phyloP scores from a whole-genome alignment of 2,888 invertebrate genomes.

The Germaria angustata region DNA sequence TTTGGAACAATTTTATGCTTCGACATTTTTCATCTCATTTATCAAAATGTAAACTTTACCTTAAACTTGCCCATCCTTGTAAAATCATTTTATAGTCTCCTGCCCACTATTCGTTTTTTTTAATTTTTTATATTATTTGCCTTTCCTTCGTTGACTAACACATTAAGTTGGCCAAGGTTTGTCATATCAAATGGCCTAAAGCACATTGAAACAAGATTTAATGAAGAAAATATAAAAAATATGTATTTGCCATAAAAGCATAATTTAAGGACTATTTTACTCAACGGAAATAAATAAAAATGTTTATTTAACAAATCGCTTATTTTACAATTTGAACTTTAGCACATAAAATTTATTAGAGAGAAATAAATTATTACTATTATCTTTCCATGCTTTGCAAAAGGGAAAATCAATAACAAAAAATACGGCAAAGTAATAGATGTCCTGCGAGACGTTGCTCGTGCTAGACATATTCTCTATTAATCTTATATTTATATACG shows the following conservation, averaged over 20 bases:
- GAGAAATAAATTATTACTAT: background rate
- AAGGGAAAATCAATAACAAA: too few species aligned
- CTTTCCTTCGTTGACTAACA: constrained; percentile 35
- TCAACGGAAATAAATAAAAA: constrained; percentile 13
- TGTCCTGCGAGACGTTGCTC: too few species aligned
- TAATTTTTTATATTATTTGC: background rate
- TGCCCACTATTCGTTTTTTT: constrained; percentile 13
- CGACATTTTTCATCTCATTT: background rate
- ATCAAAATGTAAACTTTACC: constrained; percentile 5
- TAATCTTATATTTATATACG: too few species aligned
- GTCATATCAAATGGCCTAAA: constrained; percentile 53
- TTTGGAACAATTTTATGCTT: background rate
- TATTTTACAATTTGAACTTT: constrained; percentile 12
- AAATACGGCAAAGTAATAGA: too few species aligned
- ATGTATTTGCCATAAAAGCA: background rate
- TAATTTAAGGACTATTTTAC: constrained; percentile 16
- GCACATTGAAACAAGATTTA: constrained; percentile 29
- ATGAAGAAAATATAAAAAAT: constrained; percentile 1
- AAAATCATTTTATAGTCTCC: constrained; percentile 11
- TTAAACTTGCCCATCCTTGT: constrained; percentile 27
- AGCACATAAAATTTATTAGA: background rate
- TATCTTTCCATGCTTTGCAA: too few species aligned
- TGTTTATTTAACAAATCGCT: constrained; percentile 11
- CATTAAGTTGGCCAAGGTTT: constrained; percentile 58
- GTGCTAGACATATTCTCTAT: too few species aligned